Conservation (phyloP, 2,888 invertebrate genomes). For the Trichogramma evanescens region DNA sequence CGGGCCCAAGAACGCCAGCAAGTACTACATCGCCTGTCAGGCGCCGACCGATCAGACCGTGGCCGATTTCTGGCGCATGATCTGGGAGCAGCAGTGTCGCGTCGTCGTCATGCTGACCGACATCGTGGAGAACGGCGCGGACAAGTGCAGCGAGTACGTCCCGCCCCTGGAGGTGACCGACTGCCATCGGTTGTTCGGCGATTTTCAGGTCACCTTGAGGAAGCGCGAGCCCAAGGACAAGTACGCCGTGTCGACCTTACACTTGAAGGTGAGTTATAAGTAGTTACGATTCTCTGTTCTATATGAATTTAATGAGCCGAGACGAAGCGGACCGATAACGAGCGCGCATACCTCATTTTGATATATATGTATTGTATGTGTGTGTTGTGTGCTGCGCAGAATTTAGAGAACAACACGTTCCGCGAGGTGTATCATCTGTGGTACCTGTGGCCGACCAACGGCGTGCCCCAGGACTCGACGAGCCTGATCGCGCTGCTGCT, state of each 20-base stretch:
- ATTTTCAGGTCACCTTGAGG: conserved; percentile 80
- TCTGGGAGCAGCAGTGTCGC: conserved; percentile 88
- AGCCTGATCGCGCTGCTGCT: conserved; percentile 81
- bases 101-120: conserved; percentile 87
- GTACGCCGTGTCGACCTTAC: conserved; percentile 79
- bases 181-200: conserved; percentile 78
- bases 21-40: conserved; percentile 88
- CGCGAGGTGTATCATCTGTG: conserved; percentile 86
- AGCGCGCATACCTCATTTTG: too few relatives aligned
- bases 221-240: conserved; percentile 85
- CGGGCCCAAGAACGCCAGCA: conserved; percentile 78
- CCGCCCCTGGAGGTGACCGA: conserved; percentile 89
- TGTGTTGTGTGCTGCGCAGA: conserved; percentile 44
- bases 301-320: too few relatives aligned
- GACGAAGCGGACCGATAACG: too few relatives aligned
- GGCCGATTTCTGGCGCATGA: conserved; percentile 90
- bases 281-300: background rate
- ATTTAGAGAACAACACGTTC: conserved; percentile 73
- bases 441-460: conserved; percentile 91
- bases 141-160: conserved; percentile 84
- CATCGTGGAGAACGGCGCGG: conserved; percentile 81
- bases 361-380: too few relatives aligned
- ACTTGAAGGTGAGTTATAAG: conserved; percentile 61
- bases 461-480: conserved; percentile 75
- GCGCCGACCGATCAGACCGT: conserved; percentile 81